Conservation (phyloP, 2,888 invertebrate species). For the Parthenolecanium corni region DNA sequence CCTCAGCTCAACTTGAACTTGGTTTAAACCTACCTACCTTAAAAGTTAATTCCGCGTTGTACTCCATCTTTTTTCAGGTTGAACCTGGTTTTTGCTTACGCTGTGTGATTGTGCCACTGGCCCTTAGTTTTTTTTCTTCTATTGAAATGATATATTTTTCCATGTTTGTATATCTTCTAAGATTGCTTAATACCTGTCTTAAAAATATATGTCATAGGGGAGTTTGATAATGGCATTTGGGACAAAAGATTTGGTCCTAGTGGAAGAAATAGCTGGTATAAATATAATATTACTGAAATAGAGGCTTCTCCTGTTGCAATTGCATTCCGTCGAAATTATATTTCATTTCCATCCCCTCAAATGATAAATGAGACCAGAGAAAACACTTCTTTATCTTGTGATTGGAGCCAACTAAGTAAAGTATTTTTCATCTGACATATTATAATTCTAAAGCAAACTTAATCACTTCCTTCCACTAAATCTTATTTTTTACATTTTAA, state of each 20-base stretch:
- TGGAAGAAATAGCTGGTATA: conserved; percentile 44
- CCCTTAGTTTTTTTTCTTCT: no score
- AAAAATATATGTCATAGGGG: conserved; percentile 43
- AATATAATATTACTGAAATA: conserved; percentile 47
- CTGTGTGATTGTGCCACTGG: no score
- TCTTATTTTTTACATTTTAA: background rate
- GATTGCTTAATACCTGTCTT: no score
- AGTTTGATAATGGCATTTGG: conserved; percentile 60
- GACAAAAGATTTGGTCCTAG: conserved; percentile 72
- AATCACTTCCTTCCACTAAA: background rate
- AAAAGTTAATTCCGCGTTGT: no score
- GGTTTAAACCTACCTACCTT: no score
- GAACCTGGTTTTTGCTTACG: no score
- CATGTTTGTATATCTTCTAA: no score
- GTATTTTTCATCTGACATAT: background rate
- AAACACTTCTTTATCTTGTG: conserved; percentile 16
- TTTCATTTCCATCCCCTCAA: conserved; percentile 2
- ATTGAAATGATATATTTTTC: no score
- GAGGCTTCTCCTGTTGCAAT: conserved; percentile 45
- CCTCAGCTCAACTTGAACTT: no score
- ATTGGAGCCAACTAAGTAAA: background rate
- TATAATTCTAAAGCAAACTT: background rate
- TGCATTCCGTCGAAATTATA: conserved; percentile 40
- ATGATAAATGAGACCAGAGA: conserved; percentile 20
- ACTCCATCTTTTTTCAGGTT: no score